Base-by-base conservation (phyloP, 1,140 invertebrate species). In the Drosophila ironensis region DNA sequence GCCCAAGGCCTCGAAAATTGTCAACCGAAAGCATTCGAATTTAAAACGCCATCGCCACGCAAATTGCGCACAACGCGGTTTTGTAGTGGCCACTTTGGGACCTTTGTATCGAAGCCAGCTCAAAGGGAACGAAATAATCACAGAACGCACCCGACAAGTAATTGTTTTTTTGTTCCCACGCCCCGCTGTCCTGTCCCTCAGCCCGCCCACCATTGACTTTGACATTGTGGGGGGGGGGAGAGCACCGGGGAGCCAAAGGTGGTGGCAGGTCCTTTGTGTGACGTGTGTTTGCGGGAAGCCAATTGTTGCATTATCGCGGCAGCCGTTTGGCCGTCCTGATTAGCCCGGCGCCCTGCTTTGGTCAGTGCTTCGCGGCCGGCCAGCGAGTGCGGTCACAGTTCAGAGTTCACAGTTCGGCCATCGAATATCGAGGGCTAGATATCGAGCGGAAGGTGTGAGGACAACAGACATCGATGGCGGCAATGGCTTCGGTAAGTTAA, bases 251-350 rank as follows among this genome's bases (percentile, higher is more conserved):
- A 30, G 4, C n/a, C 12, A 38, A 25, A 25, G 33, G 20, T 1
- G 2, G 22, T 7, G 25, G 27, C 4, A 60, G 30, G 33, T 25
- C 42, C 44, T 14, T 1, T 11, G 68, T n/a, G 54, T 76, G 77
- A 69, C 68, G 70, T 57, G 57, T 72, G 42, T 44, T n/a, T n/a
- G 54, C 25, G 46, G 51, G 20, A 20, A 45, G 44, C 37, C 69
- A 84, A 63, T 82, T 82, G 78, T 82, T 82, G 78, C 78, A 84
- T 84, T 53, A 47, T 4, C 14, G 30, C 30, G 17, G 6, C 42
- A 12, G 40, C 22, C 24, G 37, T 35, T 57, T 42, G 11, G 14
- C 22, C 35, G 25, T 4, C 12, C 3, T 57, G 38, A 59, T 72
- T 57, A 66, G 28, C 33, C 41, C 5, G 6, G 11, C 24, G 9